Percentiles rank a stretch among this genome's conserved stretches.
Evolutionary conservation across 2,797 vertebrate genomes (phyloP).

Genomic region (Catharus ustulatus): DNA sequence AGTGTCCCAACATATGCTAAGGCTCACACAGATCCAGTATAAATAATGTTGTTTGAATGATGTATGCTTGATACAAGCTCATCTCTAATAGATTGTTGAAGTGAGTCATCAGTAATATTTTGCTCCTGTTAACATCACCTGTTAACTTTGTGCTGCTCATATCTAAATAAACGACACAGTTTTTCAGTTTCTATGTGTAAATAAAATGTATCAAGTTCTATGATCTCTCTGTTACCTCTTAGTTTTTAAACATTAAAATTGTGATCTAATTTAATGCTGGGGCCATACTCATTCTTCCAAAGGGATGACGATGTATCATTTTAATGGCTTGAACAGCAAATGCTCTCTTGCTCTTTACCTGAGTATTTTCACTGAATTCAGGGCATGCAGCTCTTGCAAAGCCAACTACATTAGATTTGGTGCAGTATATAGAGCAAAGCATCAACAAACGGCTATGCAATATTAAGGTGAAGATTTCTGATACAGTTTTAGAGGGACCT

Average conservation of each 20-base stretch:
- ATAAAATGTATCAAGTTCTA: constrained; percentile 73
- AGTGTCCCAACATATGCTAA: constrained; percentile 53
- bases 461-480: not conserved
- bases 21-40: constrained; percentile 38
- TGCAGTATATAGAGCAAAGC: not conserved
- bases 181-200: constrained; percentile 72
- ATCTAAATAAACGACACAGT: constrained; percentile 48
- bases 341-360: not conserved
- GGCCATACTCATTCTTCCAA: constrained; percentile 10
- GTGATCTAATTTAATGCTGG: constrained; percentile 47
- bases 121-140: constrained; percentile 52
- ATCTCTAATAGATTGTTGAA: constrained; percentile 59
- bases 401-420: not conserved
- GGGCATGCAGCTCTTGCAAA: not conserved
- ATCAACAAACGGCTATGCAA: not conserved
- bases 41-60: constrained; percentile 51
- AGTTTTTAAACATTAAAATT: constrained; percentile 78
- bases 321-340: not conserved
- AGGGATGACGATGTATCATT: not conserved
- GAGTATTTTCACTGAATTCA: not conserved
- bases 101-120: constrained; percentile 42
- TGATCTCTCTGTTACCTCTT: constrained; percentile 69
- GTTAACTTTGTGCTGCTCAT: constrained; percentile 68
- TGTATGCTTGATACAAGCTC: constrained; percentile 48
- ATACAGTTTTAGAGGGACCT: not conserved